Evolutionary conservation across 2,797 vertebrate genomes (phyloP).

Genomic region (Epinephelus coioides): DNA sequence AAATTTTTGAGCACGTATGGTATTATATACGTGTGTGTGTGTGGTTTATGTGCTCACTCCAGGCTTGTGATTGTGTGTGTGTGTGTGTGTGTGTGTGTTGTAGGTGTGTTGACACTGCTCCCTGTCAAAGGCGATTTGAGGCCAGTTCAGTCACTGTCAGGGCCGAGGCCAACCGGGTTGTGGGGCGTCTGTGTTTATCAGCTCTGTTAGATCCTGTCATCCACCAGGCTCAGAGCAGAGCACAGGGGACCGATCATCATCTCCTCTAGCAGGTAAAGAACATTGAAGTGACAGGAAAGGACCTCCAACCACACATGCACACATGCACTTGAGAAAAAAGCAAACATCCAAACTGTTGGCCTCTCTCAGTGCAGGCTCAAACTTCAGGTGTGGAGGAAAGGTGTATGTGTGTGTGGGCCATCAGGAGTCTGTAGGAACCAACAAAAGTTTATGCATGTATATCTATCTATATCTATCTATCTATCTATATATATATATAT

Average conservation of each 20-base stretch:
- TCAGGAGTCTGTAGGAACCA: too few species aligned
- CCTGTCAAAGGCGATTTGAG: conserved; percentile 87
- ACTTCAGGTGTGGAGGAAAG: conserved; percentile 27
- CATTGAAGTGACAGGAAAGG: conserved; percentile 82
- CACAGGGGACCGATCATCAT: conserved; percentile 80
- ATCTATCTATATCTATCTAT: too few species aligned
- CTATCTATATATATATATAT: too few species aligned
- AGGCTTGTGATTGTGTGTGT: conserved; percentile 35
- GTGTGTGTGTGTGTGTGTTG: conserved; percentile 20
- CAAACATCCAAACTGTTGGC: conserved; percentile 52
- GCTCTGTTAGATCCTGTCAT: conserved; percentile 84
- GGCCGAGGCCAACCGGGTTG: conserved; percentile 76
- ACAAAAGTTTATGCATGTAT: too few species aligned
- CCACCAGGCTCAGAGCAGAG: conserved; percentile 69
- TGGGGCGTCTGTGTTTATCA: conserved; percentile 82
- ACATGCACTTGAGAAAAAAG: conserved; percentile 29
- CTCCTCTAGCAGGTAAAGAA: conserved; percentile 83
- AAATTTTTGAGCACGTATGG: conserved; percentile 38
- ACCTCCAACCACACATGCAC: conserved; percentile 65
- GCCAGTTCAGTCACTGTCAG: conserved; percentile 88
- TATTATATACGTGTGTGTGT: conserved; percentile 28
- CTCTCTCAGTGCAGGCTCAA: conserved; percentile 29
- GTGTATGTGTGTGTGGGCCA: neutral
- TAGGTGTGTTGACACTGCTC: conserved; percentile 74
- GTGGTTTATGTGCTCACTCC: conserved; percentile 18